Evolutionary conservation across 2,113 vertebrate genomes (phyloP), one percentile per base, ranked within the genome.

Genomic region (Triplophysa tibetana): DNA sequence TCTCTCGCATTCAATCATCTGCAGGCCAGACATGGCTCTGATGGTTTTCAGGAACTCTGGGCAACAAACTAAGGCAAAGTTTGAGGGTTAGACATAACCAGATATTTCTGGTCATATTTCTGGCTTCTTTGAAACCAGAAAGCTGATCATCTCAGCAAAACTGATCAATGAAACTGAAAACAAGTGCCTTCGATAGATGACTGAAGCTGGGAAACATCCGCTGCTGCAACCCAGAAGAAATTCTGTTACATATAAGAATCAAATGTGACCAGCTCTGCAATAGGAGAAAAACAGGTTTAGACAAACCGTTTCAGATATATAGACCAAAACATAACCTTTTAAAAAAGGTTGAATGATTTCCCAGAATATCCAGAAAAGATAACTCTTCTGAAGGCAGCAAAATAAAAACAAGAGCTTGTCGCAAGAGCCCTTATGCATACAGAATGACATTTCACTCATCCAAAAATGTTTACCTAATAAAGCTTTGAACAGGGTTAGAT

Each of bases 31-130:
- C 77, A 45, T 48, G 67, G 60, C 70, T 38, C 41, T 29, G 23
- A 70, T 54, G 79, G 64, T 56, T 50, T 79, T 81, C 24, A 67
- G 67, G 43, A 2, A 70, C 70, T 75, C 70, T 65, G 24, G 45
- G 17, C 72, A 75, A 48, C 72, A 75, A 76, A 65, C 24, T 65
- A 52, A 38, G 65, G 74, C 61, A 63, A 41, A 75, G 23, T 63
- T 75, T 26, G 41, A 43, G 56, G 54, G 54, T 60, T 43, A 74
- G 70, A 74, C 70, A 74, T 73, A 56, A 43, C n/a, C n/a, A n/a
- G n/a, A n/a, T n/a, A n/a, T n/a, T n/a, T n/a, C n/a, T n/a, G n/a
- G n/a, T n/a, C n/a, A n/a, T n/a, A n/a, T n/a, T n/a, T n/a, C n/a
- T n/a, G n/a, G 41, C 21, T 24, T 60, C n/a, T 33, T 43, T 58